A percentile compares a stretch with the other conserved stretches of the same genome.
These are phyloP conservation scores for Ridgeia piscesae DNA, from an alignment of 1,140 invertebrate genomes.

Conservation along the genomic window DNA sequence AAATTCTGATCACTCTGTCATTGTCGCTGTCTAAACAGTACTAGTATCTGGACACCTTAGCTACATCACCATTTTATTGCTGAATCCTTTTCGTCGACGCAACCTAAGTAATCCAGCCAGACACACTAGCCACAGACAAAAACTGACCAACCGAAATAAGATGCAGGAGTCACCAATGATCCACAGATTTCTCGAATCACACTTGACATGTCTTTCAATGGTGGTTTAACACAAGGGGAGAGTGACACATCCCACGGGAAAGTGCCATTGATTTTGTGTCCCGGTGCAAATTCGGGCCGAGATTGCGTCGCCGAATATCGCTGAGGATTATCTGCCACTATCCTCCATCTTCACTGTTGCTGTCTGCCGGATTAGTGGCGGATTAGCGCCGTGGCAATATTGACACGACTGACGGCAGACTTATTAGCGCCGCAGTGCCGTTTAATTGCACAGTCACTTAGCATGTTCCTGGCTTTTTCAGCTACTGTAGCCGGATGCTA, in stretches of 20 bases:
- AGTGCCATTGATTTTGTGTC: not conserved
- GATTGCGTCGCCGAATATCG: not conserved
- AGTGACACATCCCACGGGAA: not conserved
- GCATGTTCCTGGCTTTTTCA: not conserved
- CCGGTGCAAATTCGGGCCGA: not conserved
- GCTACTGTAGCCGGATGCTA: not conserved
- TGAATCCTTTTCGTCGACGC: not conserved
- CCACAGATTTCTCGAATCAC: not conserved
- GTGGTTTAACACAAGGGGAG: not conserved
- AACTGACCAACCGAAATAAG: not conserved
- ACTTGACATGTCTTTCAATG: not conserved
- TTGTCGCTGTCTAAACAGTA: not conserved
- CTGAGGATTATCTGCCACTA: not conserved
- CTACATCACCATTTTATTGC: not conserved
- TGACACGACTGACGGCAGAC: not conserved
- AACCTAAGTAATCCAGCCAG: not conserved
- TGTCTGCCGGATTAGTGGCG: not conserved
- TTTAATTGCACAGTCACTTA: not conserved
- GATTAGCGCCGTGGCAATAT: not conserved
- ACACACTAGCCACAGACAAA: not conserved
- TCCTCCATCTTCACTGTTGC: not conserved
- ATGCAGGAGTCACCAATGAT: not conserved
- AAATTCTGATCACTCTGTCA: not conserved
- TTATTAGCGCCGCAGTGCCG: not conserved
- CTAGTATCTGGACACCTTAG: not conserved